Conservation (phyloP, 2,113 vertebrate species). For the Indicator maculatus region DNA sequence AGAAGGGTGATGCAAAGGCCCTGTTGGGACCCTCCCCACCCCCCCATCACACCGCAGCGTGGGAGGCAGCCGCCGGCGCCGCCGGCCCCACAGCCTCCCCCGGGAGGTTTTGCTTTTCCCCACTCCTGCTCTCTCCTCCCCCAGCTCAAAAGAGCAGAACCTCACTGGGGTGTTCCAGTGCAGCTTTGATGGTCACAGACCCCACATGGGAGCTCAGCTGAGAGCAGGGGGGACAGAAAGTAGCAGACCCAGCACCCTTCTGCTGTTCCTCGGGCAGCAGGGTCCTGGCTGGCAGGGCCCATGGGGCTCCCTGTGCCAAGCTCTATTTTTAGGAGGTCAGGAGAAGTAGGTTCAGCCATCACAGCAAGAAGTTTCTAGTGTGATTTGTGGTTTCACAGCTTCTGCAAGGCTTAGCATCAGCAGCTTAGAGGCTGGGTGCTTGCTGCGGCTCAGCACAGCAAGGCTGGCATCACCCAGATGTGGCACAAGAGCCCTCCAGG, state of each 20-base stretch:
- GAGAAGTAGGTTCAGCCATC: constrained; percentile 12
- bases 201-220: fast-evolving
- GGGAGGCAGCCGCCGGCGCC: not conserved
- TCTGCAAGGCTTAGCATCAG: not conserved
- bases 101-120: not conserved
- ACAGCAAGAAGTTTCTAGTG: constrained; percentile 52
- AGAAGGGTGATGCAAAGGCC: not conserved
- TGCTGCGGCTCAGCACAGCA: not conserved
- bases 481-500: fast-evolving
- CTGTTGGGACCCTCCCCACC: not conserved
- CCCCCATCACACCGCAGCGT: fast-evolving
- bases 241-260: not conserved
- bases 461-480: not conserved
- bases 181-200: not conserved
- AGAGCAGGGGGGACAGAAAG: fast-evolving
- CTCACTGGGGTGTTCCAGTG: not conserved
- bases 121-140: not conserved
- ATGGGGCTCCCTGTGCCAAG: not conserved
- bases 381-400: constrained; percentile 23
- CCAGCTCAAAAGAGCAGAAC: not conserved
- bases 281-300: not conserved
- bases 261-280: not conserved
- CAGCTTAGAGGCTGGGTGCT: not conserved
- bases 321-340: constrained; percentile 57
- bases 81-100: not conserved